Conservation (phyloP, 2,888 invertebrate species). For the Theodoxus fluviatilis region DNA sequence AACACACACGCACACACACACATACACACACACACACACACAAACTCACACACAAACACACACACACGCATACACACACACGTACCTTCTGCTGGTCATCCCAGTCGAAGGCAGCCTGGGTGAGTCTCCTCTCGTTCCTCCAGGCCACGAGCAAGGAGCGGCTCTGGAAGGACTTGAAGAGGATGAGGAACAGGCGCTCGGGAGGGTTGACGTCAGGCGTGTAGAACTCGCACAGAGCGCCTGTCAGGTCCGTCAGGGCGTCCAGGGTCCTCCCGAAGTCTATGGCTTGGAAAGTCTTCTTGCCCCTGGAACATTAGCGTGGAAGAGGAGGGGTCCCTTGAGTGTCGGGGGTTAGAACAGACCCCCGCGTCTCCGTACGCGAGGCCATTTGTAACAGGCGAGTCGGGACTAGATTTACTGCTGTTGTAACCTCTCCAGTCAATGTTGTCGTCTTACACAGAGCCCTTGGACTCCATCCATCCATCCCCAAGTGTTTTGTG, state of each 20-base stretch:
- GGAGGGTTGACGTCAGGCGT: slow-evolving; percentile 52
- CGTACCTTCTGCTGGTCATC: slow-evolving; percentile 27
- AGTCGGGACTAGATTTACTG: too few relatives aligned
- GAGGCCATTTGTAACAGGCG: too few relatives aligned
- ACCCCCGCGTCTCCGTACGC: too few relatives aligned
- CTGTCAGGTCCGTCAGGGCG: slow-evolving; percentile 58
- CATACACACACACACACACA: background rate
- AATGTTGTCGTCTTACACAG: too few relatives aligned
- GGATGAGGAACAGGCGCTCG: slow-evolving; percentile 53
- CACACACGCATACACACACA: slow-evolving; percentile 6
- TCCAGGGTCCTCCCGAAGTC: slow-evolving; percentile 55
- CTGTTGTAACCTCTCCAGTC: too few relatives aligned
- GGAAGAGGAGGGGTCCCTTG: too few relatives aligned
- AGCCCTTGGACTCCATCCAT: too few relatives aligned
- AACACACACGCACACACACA: background rate
- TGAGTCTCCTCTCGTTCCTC: slow-evolving; percentile 54
- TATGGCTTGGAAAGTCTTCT: slow-evolving; percentile 59
- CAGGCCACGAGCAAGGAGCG: slow-evolving; percentile 53
- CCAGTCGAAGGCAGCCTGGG: slow-evolving; percentile 45
- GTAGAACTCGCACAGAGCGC: slow-evolving; percentile 57
- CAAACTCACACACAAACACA: background rate
- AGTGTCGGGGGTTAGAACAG: too few relatives aligned
- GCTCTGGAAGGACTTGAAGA: slow-evolving; percentile 52
- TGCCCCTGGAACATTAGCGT: slow-evolving; percentile 53
- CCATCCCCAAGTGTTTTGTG: too few relatives aligned